phyloP scores from a whole-genome alignment of 2,797 vertebrate genomes.

The Hippocampus kuda region DNA sequence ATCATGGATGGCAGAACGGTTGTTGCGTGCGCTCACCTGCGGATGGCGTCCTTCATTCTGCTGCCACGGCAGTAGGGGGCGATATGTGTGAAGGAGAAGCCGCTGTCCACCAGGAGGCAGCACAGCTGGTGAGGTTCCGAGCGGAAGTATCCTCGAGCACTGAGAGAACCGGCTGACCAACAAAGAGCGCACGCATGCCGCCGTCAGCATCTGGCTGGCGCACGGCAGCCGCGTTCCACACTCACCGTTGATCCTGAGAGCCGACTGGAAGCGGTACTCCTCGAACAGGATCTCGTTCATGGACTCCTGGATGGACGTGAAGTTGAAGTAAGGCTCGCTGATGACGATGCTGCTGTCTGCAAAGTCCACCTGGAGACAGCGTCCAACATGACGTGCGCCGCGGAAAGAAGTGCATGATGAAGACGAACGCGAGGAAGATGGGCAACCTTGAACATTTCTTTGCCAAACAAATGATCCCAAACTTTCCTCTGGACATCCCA shows the following conservation, averaged over 20 bases:
- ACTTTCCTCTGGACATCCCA: constrained; percentile 99
- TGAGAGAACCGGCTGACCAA: constrained; percentile 81
- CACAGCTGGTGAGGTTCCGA: constrained; percentile 82
- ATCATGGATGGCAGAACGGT: too few species aligned
- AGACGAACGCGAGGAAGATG: not conserved
- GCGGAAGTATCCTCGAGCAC: constrained; percentile 84
- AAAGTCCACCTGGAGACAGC: constrained; percentile 81
- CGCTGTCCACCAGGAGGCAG: constrained; percentile 90
- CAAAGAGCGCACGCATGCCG: not conserved
- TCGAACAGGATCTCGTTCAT: constrained; percentile 99
- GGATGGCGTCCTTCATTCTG: constrained; percentile 91
- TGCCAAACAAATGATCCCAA: constrained; percentile 98
- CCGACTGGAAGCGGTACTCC: constrained; percentile 96
- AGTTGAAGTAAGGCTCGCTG: constrained; percentile 97
- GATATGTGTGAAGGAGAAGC: constrained; percentile 96
- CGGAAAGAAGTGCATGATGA: not conserved
- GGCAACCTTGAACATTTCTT: constrained; percentile 94
- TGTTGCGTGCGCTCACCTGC: constrained; percentile 66
- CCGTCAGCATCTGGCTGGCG: too few species aligned
- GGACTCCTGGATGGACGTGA: constrained; percentile 93
- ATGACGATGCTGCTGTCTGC: constrained; percentile 88
- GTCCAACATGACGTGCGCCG: not conserved
- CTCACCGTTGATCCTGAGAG: constrained; percentile 84
- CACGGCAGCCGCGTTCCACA: too few species aligned
- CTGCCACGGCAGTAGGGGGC: constrained; percentile 88